Conservation (phyloP, 37 sponge, comb jelly and placozoan genomes). For the Mnemiopsis leidyi region DNA sequence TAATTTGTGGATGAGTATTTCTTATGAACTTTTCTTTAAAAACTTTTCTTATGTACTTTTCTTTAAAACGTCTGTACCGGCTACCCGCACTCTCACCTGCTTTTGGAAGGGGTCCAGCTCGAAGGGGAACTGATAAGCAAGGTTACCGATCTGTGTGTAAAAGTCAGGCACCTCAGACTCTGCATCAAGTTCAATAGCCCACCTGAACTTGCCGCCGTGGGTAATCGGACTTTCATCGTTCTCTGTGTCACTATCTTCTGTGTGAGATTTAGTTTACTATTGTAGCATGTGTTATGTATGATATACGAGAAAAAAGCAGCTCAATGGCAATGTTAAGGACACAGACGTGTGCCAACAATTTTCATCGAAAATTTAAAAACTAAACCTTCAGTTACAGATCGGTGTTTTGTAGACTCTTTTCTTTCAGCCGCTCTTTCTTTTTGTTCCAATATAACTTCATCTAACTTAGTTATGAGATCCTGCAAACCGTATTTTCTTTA, state of each 20-base stretch:
- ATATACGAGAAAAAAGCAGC: too few species aligned
- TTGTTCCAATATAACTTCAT: neutral
- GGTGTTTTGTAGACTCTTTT: neutral
- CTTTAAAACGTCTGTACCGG: neutral
- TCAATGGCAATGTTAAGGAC: too few species aligned
- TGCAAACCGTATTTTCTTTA: too few species aligned
- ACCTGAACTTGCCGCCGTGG: slow-evolving; percentile 14
- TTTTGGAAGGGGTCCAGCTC: slow-evolving; percentile 91
- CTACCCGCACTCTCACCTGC: slow-evolving; percentile 27
- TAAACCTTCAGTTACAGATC: neutral
- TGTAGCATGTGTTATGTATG: too few species aligned
- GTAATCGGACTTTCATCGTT: neutral
- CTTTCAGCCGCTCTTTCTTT: neutral
- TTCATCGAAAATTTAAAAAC: too few species aligned
- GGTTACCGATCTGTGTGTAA: slow-evolving; percentile 34
- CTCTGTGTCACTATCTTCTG: neutral
- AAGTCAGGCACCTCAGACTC: slow-evolving; percentile 48
- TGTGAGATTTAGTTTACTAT: too few species aligned
- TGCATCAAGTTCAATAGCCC: slow-evolving; percentile 32
- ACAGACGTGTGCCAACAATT: too few species aligned
- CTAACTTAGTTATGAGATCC: slow-evolving; percentile 55
- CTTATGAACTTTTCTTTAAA: too few species aligned
- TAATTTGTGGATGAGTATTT: too few species aligned
- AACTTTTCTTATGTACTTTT: neutral
- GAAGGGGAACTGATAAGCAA: slow-evolving; percentile 80